A percentile compares a stretch with the other conserved stretches of the same genome.
These are phyloP conservation scores for Melanogrammus aeglefinus DNA, from an alignment of 2,797 vertebrate genomes.

Conservation along the genomic window DNA sequence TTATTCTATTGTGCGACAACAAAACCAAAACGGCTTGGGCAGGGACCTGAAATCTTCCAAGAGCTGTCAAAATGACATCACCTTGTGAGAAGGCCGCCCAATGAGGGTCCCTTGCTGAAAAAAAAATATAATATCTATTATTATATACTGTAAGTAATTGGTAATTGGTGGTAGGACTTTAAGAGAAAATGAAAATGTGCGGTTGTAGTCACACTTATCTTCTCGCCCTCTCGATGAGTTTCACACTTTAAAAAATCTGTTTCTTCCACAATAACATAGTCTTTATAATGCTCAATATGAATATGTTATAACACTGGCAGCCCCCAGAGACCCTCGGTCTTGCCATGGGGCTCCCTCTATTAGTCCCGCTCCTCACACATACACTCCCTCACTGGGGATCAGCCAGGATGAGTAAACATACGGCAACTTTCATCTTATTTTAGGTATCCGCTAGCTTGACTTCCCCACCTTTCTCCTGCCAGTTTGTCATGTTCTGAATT, in stretches of 20 bases:
- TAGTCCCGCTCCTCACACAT: neutral
- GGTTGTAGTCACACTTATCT: neutral
- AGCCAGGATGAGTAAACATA: neutral
- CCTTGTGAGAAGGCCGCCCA: neutral
- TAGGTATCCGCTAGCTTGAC: neutral
- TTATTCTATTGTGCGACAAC: neutral
- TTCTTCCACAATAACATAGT: neutral
- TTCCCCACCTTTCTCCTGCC: neutral
- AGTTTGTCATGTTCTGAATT: neutral
- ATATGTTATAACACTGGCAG: neutral
- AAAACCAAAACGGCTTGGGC: neutral
- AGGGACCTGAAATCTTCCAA: neutral
- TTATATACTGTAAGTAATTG: too few relatives aligned
- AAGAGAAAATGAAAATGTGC: neutral
- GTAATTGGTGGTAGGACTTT: neutral
- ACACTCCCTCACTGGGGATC: neutral
- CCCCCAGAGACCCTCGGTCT: neutral
- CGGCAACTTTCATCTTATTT: neutral
- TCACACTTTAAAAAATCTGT: neutral
- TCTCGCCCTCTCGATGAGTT: neutral
- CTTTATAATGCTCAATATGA: neutral
- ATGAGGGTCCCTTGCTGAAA: neutral
- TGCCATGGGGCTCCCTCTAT: neutral
- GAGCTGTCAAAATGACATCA: too few relatives aligned
- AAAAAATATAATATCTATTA: too few relatives aligned